phyloP scores from a whole-genome alignment of 2,888 invertebrate genomes.

The Andrena fulva region DNA sequence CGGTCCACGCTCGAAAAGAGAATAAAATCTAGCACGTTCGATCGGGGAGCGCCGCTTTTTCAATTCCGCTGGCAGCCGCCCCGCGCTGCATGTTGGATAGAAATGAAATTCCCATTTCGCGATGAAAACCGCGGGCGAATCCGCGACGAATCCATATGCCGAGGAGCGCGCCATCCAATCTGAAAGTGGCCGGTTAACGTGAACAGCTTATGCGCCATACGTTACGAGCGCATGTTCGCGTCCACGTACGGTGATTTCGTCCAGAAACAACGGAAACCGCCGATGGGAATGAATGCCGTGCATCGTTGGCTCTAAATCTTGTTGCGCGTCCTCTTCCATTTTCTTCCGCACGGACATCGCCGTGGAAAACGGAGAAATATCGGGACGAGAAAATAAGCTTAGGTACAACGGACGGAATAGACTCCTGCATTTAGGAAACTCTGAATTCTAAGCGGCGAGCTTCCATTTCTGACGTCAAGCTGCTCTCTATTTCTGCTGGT shows the following conservation, averaged over 20 bases:
- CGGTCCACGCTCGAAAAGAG: background rate
- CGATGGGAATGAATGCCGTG: slow-evolving; percentile 59
- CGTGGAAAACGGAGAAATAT: too few species aligned
- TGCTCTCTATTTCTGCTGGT: too few species aligned
- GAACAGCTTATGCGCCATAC: slow-evolving; percentile 76
- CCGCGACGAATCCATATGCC: slow-evolving; percentile 77
- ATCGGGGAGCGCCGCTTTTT: slow-evolving; percentile 4
- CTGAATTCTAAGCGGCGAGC: too few species aligned
- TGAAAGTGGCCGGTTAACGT: slow-evolving; percentile 72
- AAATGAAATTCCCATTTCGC: slow-evolving; percentile 78
- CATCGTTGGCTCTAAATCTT: background rate
- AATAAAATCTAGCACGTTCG: background rate
- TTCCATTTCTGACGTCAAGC: too few species aligned
- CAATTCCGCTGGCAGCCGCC: slow-evolving; percentile 52
- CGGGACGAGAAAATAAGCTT: too few species aligned
- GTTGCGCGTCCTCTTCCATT: background rate
- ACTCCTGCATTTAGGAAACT: too few species aligned
- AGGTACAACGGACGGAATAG: too few species aligned
- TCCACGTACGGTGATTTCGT: slow-evolving; percentile 44
- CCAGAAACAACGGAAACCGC: slow-evolving; percentile 64
- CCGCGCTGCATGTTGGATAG: slow-evolving; percentile 43
- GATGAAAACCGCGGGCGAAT: slow-evolving; percentile 75
- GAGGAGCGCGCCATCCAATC: slow-evolving; percentile 77
- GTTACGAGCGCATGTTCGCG: slow-evolving; percentile 56
- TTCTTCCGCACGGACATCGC: background rate